Conservation (phyloP, 2,797 vertebrate genomes). For the Sphenodon punctatus region DNA sequence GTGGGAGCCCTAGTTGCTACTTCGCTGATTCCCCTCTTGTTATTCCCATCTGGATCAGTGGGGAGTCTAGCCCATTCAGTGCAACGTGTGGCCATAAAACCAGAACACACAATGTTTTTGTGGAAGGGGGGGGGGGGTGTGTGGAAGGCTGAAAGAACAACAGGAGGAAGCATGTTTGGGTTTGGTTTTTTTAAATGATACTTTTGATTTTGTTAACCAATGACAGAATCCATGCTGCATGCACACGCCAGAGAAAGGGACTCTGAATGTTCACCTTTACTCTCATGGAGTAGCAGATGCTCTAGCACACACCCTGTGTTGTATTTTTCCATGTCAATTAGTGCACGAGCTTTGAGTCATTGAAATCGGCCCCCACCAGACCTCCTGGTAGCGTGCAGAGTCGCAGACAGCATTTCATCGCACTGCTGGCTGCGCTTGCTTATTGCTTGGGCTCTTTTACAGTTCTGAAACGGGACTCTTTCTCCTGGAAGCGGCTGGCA, state of each 20-base stretch:
- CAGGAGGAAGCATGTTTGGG: conserved; percentile 1
- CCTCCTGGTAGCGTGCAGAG: too few species aligned
- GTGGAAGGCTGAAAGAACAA: conserved; percentile 38
- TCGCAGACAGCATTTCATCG: background rate
- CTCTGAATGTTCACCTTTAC: conserved; percentile 56
- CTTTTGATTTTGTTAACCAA: conserved; percentile 33
- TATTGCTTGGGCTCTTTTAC: background rate
- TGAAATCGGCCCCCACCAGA: too few species aligned
- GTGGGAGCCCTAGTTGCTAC: conserved; percentile 57
- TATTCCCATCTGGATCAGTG: conserved; percentile 54
- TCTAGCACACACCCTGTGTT: background rate
- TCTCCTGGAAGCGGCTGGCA: background rate
- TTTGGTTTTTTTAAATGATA: conserved; percentile 43
- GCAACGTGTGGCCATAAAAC: conserved; percentile 36
- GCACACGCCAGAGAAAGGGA: conserved; percentile 52
- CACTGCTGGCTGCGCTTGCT: background rate
- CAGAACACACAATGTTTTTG: conserved; percentile 46
- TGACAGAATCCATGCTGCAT: conserved; percentile 24
- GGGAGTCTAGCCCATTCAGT: conserved; percentile 58
- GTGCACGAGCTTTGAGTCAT: conserved; percentile 14
- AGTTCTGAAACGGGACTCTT: background rate
- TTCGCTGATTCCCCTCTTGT: conserved; percentile 25
- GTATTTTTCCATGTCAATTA: background rate
- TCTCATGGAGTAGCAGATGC: conserved; percentile 40
- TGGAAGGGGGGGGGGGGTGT: conserved; percentile 16